These are phyloP conservation scores for Hydropotes inermis DNA, from an alignment of 2,113 vertebrate species.

Conservation along the genomic window DNA sequence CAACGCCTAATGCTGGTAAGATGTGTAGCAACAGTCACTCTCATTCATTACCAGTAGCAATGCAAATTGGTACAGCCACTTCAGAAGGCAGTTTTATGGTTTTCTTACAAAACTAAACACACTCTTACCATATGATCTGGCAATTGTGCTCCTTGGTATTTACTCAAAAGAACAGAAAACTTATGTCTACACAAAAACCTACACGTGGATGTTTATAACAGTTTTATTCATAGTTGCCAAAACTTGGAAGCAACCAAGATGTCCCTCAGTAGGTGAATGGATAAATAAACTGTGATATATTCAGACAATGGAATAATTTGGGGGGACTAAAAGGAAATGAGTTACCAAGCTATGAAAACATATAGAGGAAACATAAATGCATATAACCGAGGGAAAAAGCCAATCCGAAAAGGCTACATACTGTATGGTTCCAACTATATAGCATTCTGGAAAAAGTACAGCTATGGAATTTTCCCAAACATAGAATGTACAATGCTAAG, in stretches of 20 bases:
- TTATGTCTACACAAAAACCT: neutral
- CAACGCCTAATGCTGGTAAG: neutral
- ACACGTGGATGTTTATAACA: neutral
- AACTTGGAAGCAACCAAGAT: neutral
- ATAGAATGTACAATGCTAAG: neutral
- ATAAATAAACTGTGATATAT: neutral
- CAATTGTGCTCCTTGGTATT: neutral
- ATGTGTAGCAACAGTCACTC: neutral
- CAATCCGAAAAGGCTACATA: neutral
- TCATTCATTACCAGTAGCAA: neutral
- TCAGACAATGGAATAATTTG: neutral
- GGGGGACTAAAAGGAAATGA: neutral
- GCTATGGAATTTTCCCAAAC: neutral
- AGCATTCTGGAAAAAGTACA: neutral
- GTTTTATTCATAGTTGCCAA: neutral
- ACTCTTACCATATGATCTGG: neutral
- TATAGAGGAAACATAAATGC: neutral
- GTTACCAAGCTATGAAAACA: neutral
- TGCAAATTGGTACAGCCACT: neutral
- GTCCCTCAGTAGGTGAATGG: neutral
- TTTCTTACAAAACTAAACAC: neutral
- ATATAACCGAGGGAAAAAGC: neutral
- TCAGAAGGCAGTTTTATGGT: neutral
- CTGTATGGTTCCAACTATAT: neutral
- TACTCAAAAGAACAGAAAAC: neutral